Conservation (phyloP, 2,888 invertebrate genomes). For the Tetranychus piercei region DNA sequence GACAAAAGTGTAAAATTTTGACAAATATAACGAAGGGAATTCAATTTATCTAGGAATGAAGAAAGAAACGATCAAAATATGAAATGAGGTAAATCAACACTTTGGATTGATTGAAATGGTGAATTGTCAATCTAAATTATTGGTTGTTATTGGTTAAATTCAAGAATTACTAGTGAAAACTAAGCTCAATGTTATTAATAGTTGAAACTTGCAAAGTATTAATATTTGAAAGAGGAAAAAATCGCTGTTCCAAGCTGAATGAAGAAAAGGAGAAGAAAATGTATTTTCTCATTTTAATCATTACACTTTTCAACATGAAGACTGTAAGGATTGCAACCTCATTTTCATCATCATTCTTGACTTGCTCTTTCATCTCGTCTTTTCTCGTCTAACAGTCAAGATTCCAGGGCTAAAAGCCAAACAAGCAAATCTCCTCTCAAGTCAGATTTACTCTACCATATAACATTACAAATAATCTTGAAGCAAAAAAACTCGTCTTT, state of each 20-base stretch:
- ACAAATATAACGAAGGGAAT: no score
- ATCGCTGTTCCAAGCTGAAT: not conserved
- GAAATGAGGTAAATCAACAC: no score
- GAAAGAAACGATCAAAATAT: no score
- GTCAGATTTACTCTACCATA: not conserved
- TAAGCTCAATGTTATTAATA: not conserved
- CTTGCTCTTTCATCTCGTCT: not conserved
- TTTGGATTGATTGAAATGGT: no score
- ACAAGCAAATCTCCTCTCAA: not conserved
- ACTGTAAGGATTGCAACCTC: not conserved
- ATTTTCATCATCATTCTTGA: not conserved
- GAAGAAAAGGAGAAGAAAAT: not conserved
- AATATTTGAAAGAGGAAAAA: not conserved
- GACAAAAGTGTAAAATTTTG: no score
- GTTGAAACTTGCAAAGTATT: not conserved
- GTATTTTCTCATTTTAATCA: not conserved
- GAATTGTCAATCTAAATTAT: no score
- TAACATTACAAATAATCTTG: not conserved
- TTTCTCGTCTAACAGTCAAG: not conserved
- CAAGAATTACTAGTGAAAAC: not conserved
- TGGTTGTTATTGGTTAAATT: no score
- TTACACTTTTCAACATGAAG: not conserved
- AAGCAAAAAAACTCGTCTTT: not conserved
- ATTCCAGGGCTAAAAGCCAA: constrained; percentile 1
- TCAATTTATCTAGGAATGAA: no score